Conservation (phyloP, 37 sponge, comb jelly and placozoan species). For the Mnemiopsis leidyi region DNA sequence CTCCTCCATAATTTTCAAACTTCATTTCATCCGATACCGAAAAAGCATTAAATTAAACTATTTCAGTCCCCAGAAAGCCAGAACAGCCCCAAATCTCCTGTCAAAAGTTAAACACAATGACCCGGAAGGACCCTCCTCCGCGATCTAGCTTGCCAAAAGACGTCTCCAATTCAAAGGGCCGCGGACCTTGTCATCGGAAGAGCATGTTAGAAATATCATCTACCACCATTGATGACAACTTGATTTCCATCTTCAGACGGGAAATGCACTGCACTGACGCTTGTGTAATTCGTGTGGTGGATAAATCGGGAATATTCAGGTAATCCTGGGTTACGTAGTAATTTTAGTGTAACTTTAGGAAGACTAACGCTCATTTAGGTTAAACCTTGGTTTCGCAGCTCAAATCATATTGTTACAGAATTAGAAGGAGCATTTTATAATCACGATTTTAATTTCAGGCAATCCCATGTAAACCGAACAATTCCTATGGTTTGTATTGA, state of each 20-base stretch:
- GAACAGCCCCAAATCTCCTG: background rate
- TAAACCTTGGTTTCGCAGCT: no score
- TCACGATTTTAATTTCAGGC: no score
- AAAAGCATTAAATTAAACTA: background rate
- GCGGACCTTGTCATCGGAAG: background rate
- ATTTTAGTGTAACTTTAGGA: no score
- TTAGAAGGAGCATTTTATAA: no score
- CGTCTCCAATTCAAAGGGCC: background rate
- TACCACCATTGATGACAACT: background rate
- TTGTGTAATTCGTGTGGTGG: constrained; percentile 28
- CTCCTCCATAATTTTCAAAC: no score
- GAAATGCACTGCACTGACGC: constrained; percentile 64
- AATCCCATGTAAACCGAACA: constrained; percentile 16
- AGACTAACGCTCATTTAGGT: no score
- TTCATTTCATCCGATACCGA: no score
- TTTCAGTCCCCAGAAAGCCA: background rate
- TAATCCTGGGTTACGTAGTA: no score
- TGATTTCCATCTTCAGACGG: constrained; percentile 40
- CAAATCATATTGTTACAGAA: no score
- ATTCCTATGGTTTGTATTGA: constrained; percentile 55
- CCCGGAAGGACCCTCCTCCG: background rate
- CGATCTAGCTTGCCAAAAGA: background rate
- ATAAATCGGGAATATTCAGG: constrained; percentile 50
- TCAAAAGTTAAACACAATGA: background rate
- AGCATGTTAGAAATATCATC: constrained; percentile 54